phyloP scores from a whole-genome alignment of 2,797 vertebrate genomes.

The Sebastes steindachneri region DNA sequence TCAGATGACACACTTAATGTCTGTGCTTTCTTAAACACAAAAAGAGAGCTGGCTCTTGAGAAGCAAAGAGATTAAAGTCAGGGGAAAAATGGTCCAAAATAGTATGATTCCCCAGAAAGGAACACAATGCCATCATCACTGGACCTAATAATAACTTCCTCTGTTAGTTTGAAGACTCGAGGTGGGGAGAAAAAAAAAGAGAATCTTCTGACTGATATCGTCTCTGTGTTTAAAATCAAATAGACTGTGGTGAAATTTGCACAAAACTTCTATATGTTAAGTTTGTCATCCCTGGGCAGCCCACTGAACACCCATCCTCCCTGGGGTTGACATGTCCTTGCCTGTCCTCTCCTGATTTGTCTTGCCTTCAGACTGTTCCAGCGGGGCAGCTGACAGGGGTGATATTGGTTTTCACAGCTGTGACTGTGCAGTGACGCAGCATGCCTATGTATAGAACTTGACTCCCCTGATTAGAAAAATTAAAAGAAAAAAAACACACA shows the following conservation, averaged over 20 bases:
- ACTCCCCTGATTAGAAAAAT: conserved; percentile 74
- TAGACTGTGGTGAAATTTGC: conserved; percentile 82
- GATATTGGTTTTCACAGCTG: conserved; percentile 81
- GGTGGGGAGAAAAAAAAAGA: conserved; percentile 13
- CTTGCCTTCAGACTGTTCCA: conserved; percentile 78
- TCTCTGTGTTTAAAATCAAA: conserved; percentile 78
- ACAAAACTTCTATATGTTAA: conserved; percentile 75
- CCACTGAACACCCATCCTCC: conserved; percentile 58
- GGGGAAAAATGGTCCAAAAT: conserved; percentile 56
- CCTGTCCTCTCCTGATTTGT: conserved; percentile 74
- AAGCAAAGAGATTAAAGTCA: conserved; percentile 58
- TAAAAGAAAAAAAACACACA: conserved; percentile 29
- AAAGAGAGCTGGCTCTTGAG: conserved; percentile 66
- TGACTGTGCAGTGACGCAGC: conserved; percentile 84
- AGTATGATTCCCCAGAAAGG: conserved; percentile 43
- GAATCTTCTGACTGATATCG: conserved; percentile 63
- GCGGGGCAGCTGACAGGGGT: conserved; percentile 68
- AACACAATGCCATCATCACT: conserved; percentile 52
- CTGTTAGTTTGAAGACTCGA: conserved; percentile 54
- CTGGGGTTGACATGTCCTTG: conserved; percentile 67
- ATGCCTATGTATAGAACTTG: conserved; percentile 82
- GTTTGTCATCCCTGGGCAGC: conserved; percentile 67
- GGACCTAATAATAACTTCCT: conserved; percentile 67
- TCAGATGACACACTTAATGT: conserved; percentile 74
- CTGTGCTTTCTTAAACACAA: conserved; percentile 75